phyloP scores from a whole-genome alignment of 1,140 invertebrate genomes.

The Tribolium madens region DNA sequence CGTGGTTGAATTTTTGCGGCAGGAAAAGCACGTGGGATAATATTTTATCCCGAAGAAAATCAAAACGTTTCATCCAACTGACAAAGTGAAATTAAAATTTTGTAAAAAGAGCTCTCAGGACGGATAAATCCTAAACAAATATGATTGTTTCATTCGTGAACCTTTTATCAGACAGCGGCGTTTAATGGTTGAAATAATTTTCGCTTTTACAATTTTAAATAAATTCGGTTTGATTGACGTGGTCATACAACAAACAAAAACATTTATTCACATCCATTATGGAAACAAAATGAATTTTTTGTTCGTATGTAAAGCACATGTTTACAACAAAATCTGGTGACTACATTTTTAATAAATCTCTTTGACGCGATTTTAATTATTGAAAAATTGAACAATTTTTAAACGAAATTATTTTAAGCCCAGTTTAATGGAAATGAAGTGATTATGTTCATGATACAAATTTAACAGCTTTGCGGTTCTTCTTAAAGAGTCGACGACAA shows the following conservation, averaged over 20 bases:
- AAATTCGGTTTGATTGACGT: constrained; percentile 33
- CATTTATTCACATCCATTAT: constrained; percentile 14
- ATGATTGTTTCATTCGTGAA: constrained; percentile 25
- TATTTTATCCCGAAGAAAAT: constrained; percentile 37
- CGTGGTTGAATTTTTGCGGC: constrained; percentile 41
- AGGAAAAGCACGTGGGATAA: constrained; percentile 34
- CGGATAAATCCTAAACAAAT: constrained; percentile 34
- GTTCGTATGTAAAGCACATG: neutral
- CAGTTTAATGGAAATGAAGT: constrained; percentile 13
- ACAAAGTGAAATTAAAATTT: constrained; percentile 34
- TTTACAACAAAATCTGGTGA: neutral
- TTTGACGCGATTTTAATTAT: neutral
- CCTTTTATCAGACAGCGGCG: constrained; percentile 14
- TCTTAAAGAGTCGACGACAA: constrained; percentile 31
- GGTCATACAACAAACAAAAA: constrained; percentile 12
- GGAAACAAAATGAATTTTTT: constrained; percentile 25
- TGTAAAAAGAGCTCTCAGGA: neutral
- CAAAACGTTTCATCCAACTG: constrained; percentile 10
- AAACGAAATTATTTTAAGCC: neutral
- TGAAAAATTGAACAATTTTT: constrained; percentile 7
- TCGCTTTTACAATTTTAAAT: constrained; percentile 17
- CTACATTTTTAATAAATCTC: constrained; percentile 12
- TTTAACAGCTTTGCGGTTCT: constrained; percentile 18
- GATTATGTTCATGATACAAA: constrained; percentile 25
- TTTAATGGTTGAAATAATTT: constrained; percentile 38